Conservation (phyloP, 2,888 invertebrate species). For the Smittia sp. region DNA sequence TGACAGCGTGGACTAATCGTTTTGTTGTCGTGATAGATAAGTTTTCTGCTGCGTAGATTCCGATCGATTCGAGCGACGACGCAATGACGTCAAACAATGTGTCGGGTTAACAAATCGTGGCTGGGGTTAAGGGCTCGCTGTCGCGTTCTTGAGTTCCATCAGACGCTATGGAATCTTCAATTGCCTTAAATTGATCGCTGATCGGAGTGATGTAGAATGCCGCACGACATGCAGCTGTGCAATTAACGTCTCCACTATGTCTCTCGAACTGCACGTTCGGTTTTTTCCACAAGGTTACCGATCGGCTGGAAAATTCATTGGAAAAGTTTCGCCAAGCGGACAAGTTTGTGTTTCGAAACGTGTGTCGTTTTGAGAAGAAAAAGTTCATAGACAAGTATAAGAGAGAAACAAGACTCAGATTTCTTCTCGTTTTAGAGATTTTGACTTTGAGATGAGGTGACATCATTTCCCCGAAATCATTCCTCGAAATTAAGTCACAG, state of each 20-base stretch:
- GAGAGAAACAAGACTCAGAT: not conserved
- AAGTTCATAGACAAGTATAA: not conserved
- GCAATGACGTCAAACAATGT: constrained; percentile 28
- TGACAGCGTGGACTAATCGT: not conserved
- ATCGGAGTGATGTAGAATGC: constrained; percentile 13
- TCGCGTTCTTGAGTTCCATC: not conserved
- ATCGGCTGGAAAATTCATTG: not conserved
- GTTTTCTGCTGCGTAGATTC: constrained; percentile 35
- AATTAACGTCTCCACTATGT: constrained; percentile 27
- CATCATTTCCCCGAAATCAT: not conserved
- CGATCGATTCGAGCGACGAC: not conserved
- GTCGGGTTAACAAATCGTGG: constrained; percentile 7
- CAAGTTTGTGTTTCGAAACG: not conserved
- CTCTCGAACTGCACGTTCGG: not conserved
- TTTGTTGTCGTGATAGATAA: not conserved
- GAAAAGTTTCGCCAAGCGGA: not conserved
- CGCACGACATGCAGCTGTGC: not conserved
- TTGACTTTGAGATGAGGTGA: not conserved
- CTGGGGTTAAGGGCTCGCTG: constrained; percentile 34
- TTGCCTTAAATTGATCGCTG: constrained; percentile 27
- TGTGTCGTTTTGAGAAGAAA: not conserved
- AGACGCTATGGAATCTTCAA: constrained; percentile 26
- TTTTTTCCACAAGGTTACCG: constrained; percentile 10
- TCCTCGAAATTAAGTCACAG: constrained; percentile 4
- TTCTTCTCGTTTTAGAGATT: not conserved